Conservation (phyloP, 2,797 vertebrate species). For the Babyrousa celebensis region DNA sequence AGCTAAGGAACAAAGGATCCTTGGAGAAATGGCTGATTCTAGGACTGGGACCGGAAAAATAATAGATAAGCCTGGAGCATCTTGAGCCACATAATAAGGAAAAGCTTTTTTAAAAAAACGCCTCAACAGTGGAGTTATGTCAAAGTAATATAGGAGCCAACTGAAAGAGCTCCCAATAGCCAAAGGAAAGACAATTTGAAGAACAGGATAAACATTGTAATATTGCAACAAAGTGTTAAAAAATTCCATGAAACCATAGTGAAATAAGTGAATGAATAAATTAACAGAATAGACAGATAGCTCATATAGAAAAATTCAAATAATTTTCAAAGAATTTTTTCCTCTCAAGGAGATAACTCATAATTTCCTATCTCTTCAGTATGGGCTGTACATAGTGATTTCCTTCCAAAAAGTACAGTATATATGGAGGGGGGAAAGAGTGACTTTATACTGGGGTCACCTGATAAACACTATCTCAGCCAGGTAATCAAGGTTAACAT, state of each 20-base stretch:
- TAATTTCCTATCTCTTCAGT: neutral
- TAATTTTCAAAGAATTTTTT: constrained; percentile 30
- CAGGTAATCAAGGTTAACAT: neutral
- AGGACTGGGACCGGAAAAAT: neutral
- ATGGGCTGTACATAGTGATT: neutral
- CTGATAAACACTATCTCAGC: neutral
- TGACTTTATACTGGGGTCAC: neutral
- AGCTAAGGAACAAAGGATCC: neutral
- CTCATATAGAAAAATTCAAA: neutral
- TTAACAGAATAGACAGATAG: neutral
- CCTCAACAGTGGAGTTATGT: neutral
- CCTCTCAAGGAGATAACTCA: neutral
- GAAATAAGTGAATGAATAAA: neutral
- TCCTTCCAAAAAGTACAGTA: neutral
- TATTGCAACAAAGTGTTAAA: neutral
- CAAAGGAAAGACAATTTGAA: constrained; percentile 17
- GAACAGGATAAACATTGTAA: neutral
- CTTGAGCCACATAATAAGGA: constrained; percentile 12
- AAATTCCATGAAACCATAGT: neutral
- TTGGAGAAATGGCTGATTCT: neutral
- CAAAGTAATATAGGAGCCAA: neutral
- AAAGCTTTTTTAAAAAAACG: neutral
- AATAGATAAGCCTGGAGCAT: neutral
- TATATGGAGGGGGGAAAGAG: neutral
- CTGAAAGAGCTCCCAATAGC: neutral